These are phyloP conservation scores for Tolypeutes matacus DNA, from an alignment of 2,797 vertebrate genomes.

Conservation along the genomic window DNA sequence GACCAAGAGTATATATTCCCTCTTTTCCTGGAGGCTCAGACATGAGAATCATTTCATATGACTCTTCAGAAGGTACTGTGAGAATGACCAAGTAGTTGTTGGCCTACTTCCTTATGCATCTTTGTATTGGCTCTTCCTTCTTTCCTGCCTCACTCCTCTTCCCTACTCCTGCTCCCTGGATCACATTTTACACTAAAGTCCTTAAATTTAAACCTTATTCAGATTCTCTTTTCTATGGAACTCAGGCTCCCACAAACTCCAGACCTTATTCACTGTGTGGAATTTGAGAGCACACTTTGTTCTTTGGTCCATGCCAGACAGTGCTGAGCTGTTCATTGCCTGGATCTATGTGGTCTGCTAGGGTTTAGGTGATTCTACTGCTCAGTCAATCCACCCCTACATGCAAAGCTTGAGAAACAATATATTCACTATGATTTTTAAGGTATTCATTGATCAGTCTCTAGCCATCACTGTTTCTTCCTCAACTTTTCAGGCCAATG, in stretches of 20 bases:
- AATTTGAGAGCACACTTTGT: background rate
- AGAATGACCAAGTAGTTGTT: background rate
- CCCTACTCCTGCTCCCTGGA: background rate
- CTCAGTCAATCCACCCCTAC: background rate
- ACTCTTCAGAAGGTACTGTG: background rate
- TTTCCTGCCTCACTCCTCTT: background rate
- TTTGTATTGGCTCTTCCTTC: background rate
- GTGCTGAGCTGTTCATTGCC: background rate
- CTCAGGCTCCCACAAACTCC: no score
- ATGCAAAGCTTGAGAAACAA: background rate
- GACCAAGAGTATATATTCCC: background rate
- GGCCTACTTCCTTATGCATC: background rate
- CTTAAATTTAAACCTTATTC: background rate
- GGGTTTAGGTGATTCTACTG: background rate
- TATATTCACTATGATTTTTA: background rate
- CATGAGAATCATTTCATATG: background rate
- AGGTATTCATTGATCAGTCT: background rate
- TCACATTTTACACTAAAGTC: background rate
- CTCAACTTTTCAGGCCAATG: background rate
- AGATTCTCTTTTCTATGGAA: background rate
- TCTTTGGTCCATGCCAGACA: background rate
- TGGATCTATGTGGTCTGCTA: background rate
- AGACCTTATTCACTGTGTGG: background rate
- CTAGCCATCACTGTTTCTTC: background rate
- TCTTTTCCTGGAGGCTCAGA: background rate